These are phyloP conservation scores for Empis stercorea DNA, from an alignment of 2,888 invertebrate species.

Conservation along the genomic window DNA sequence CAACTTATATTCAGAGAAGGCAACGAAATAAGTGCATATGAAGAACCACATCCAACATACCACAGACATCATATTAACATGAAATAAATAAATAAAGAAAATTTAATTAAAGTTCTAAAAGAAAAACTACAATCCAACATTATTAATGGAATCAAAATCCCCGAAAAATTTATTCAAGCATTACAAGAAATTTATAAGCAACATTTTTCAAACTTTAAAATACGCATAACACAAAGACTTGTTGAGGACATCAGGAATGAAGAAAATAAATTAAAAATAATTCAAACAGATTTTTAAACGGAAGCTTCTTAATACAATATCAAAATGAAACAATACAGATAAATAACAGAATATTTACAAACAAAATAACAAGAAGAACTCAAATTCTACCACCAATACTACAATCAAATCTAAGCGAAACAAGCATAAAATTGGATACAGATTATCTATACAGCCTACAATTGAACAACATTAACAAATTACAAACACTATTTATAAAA, in stretches of 20 bases:
- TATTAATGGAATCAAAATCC: constrained; percentile 7
- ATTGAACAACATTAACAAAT: no score
- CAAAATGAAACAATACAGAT: no score
- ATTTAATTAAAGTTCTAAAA: background rate
- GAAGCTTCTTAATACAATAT: no score
- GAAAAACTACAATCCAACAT: background rate
- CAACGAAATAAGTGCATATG: background rate
- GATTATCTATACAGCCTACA: no score
- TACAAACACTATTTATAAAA: no score
- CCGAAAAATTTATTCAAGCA: no score
- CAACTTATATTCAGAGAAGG: constrained; percentile 11
- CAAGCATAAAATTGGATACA: no score
- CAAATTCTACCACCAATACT: no score
- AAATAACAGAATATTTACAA: no score
- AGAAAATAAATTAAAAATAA: constrained; percentile 4
- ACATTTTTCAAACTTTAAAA: constrained; percentile 1
- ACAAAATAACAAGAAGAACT: no score
- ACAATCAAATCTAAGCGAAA: no score
- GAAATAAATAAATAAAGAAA: background rate
- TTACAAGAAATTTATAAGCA: constrained; percentile 5
- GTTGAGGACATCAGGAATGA: background rate
- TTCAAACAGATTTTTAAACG: no score
- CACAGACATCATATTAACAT: background rate
- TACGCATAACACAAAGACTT: constrained; percentile 2
- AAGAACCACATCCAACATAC: constrained; percentile 8